A percentile compares a stretch with the other conserved stretches of the same genome.
phyloP scores from a whole-genome alignment of 2,797 vertebrate species.

The Alectoris magna region DNA sequence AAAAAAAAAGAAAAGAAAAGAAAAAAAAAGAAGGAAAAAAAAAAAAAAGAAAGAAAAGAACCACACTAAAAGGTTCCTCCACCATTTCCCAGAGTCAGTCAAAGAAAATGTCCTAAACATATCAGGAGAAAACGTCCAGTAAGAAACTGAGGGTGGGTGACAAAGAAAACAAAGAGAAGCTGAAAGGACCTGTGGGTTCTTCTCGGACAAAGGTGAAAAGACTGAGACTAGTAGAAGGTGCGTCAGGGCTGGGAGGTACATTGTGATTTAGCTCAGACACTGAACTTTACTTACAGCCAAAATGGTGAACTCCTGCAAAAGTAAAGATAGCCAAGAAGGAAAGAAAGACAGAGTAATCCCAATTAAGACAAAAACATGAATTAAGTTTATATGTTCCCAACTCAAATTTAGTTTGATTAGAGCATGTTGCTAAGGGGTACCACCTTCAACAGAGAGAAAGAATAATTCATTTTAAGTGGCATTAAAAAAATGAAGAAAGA shows the following conservation, averaged over 20 bases:
- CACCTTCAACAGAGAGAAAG: constrained; percentile 9
- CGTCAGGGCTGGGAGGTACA: constrained; percentile 72
- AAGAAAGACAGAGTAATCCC: constrained; percentile 86
- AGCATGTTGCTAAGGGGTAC: neutral
- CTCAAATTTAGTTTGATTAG: constrained; percentile 15
- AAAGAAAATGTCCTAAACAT: constrained; percentile 66
- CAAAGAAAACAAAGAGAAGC: constrained; percentile 76
- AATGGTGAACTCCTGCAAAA: constrained; percentile 96
- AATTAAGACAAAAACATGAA: constrained; percentile 62
- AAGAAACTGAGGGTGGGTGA: constrained; percentile 73
- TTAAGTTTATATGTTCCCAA: constrained; percentile 5
- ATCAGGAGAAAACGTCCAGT: constrained; percentile 70
- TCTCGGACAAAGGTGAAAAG: constrained; percentile 73
- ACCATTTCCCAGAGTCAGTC: constrained; percentile 70
- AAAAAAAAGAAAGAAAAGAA: constrained; percentile 55
- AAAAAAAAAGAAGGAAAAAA: constrained; percentile 59
- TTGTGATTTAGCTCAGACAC: constrained; percentile 76
- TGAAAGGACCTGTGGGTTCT: constrained; percentile 74
- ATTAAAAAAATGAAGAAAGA: constrained; percentile 5
- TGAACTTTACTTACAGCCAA: constrained; percentile 95
- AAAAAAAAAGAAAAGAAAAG: constrained; percentile 62
- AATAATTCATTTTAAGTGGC: constrained; percentile 40
- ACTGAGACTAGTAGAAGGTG: constrained; percentile 74
- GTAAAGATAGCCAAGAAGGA: constrained; percentile 89
- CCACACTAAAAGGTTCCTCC: constrained; percentile 61